Conservation (phyloP, 2,888 invertebrate genomes). For the Actias luna region DNA sequence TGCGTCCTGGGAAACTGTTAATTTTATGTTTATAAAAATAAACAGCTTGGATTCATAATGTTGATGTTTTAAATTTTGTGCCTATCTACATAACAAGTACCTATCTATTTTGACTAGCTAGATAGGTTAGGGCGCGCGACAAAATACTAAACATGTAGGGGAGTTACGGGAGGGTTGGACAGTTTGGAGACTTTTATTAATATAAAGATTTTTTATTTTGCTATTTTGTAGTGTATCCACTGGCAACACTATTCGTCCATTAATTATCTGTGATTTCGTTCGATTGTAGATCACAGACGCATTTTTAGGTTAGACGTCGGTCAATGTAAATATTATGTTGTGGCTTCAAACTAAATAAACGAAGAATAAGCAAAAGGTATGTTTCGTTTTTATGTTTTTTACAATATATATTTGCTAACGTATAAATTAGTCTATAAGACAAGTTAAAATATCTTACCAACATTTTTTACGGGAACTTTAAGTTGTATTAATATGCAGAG, state of each 20-base stretch:
- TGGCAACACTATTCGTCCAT: background rate
- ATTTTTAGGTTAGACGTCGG: conserved; percentile 1
- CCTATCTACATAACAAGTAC: too few relatives aligned
- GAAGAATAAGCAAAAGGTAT: conserved; percentile 11
- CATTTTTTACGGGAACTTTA: background rate
- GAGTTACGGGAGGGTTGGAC: conserved; percentile 14
- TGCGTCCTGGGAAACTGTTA: too few relatives aligned
- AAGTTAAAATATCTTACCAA: conserved; percentile 5
- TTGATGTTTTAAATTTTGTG: too few relatives aligned
- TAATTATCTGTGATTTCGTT: background rate
- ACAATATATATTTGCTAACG: background rate
- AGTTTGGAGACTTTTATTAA: conserved; percentile 10
- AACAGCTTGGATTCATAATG: too few relatives aligned
- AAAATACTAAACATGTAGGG: too few relatives aligned
- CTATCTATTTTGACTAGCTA: too few relatives aligned
- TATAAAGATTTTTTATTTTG: background rate
- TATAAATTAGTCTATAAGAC: conserved; percentile 2
- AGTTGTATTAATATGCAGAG: background rate
- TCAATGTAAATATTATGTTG: conserved; percentile 14
- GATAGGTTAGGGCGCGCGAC: too few relatives aligned
- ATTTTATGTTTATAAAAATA: too few relatives aligned
- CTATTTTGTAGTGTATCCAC: background rate
- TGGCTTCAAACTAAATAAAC: conserved; percentile 14
- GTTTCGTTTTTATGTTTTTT: background rate
- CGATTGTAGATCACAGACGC: background rate